Evolutionary conservation across 2,113 vertebrate species (phyloP).

Genomic region (Carollia perspicillata): DNA sequence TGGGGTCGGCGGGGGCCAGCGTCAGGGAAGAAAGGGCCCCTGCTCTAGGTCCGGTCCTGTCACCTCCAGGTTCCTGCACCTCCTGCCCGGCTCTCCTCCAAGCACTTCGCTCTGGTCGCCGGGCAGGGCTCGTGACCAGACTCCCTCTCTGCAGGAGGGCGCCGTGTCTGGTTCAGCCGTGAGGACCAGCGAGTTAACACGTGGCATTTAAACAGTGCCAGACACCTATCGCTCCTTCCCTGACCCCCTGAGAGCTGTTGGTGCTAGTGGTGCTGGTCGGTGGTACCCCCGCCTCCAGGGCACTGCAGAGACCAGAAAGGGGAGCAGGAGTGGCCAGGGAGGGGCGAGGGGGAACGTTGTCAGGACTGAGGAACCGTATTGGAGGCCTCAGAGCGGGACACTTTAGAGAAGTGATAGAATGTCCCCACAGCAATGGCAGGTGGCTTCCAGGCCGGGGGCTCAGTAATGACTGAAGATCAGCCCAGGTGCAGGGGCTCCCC

Average conservation of each 20-base stretch:
- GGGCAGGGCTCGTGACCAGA: fast-evolving
- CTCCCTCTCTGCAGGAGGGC: fast-evolving
- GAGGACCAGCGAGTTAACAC: too few species aligned
- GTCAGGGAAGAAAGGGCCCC: too few species aligned
- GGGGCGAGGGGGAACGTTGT: neutral
- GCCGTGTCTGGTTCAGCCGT: fast-evolving
- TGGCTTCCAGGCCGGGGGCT: neutral
- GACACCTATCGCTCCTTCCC: fast-evolving
- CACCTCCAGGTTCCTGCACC: fast-evolving
- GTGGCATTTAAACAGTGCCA: neutral
- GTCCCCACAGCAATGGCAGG: neutral
- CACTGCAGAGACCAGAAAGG: neutral
- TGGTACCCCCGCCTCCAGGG: too few species aligned
- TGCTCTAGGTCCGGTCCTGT: neutral
- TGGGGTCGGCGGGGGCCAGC: too few species aligned
- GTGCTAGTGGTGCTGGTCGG: fast-evolving
- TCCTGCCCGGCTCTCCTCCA: too few species aligned
- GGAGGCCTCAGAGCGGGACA: neutral
- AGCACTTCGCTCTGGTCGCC: neutral
- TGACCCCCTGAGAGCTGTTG: too few species aligned
- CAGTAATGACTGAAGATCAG: neutral
- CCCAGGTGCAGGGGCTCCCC: too few species aligned
- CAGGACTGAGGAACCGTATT: neutral
- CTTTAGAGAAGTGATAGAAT: neutral
- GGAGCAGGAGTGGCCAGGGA: neutral